Evolutionary conservation across 2,797 vertebrate species (phyloP).

Genomic region (Pangasius krempfi): DNA sequence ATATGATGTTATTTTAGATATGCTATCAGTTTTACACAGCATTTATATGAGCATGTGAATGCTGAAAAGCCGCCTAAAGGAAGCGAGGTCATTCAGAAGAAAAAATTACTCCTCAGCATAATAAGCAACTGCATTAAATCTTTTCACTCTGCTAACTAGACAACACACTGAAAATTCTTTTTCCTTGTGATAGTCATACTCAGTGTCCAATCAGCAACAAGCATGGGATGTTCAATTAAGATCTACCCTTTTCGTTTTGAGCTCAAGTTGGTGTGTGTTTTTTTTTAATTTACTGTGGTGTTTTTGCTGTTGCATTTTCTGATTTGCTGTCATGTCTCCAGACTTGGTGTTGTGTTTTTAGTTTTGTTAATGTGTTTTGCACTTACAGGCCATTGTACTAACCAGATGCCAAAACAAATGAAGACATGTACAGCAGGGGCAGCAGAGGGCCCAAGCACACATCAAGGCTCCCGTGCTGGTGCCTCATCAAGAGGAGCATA

Average conservation of each 20-base stretch:
- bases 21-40: not conserved
- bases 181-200: not conserved
- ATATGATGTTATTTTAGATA: not conserved
- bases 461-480: not conserved
- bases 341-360: not conserved
- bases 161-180: not conserved
- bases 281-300: not conserved
- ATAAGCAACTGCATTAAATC: not conserved
- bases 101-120: not conserved
- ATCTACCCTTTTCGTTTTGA: not conserved
- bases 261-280: not conserved
- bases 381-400: conserved; percentile 5
- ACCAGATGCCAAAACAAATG: conserved; percentile 17
- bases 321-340: not conserved
- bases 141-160: not conserved
- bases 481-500: not conserved
- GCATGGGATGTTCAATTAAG: not conserved
- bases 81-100: not conserved
- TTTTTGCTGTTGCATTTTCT: not conserved
- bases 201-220: not conserved
- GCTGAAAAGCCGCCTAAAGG: not conserved
- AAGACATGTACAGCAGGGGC: not conserved
- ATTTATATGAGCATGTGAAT: not conserved
- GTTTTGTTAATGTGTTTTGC: not conserved
- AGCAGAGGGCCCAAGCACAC: not conserved